Base-by-base conservation (phyloP, 2,113 vertebrate species). In the Lophius piscatorius region DNA sequence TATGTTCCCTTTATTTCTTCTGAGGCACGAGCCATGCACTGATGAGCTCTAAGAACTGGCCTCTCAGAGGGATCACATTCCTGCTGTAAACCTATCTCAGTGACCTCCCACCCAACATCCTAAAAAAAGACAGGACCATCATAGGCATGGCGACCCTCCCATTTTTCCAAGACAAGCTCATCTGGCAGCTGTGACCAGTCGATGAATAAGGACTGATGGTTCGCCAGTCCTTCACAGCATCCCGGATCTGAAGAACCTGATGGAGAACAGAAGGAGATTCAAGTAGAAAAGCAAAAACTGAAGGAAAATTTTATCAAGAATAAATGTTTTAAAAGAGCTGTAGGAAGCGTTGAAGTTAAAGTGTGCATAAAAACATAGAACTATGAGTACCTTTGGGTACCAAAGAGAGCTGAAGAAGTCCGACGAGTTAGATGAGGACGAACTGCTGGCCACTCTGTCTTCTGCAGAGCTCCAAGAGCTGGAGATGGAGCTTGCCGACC, bases 331-430 rank as follows among this genome's bases (percentile, higher is more conserved):
- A 14, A 22, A 14, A 28, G 33, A 2, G 2, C 10, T 14, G 29
- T 11, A 11, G 44, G 2, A 23, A 22, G 38, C 20, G 28, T 10
- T 4, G 0, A 39, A 46, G n/a, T 11, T 10, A 11, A n/a, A 49
- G 17, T 21, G 13, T 54, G n/a, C 26, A 16, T 1, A 39, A 18
- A 9, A 35, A 3, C 40, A 11, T 2, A 18, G 22, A 57, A 89
- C 78, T 83, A 96, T 95, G 94, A 95, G 93, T 78, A 92, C 89
- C 73, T 96, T 94, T 78, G 94, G 94, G 69, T 94, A 94, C 68
- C 74, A 91, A 68, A 89, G 86, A 81, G 92, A 94, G 74, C 90
- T 93, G 61, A 92, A 92, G 80, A 95, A 93, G 88, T 94, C 94
- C 58, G 95, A 96, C 71, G 94, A 94, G 29, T 88, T 94, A 40